These are phyloP conservation scores for Numenius arquata DNA, from an alignment of 2,113 vertebrate species.

Conservation along the genomic window DNA sequence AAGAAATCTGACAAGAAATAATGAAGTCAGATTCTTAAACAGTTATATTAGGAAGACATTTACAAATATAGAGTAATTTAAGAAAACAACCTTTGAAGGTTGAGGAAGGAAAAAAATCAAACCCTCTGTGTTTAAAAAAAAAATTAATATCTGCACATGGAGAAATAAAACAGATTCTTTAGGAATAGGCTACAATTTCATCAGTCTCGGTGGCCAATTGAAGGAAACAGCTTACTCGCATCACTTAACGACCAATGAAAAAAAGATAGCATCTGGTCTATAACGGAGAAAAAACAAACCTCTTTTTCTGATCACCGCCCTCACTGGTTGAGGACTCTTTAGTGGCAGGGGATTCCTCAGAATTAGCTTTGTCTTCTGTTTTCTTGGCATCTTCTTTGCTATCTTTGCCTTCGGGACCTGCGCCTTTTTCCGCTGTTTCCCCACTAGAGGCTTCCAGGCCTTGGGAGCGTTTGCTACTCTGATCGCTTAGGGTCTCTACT, in stretches of 20 bases:
- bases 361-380: conserved; percentile 83
- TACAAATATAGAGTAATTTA: conserved; percentile 64
- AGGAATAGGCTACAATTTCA: conserved; percentile 36
- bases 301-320: conserved; percentile 98
- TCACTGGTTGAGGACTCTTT: conserved; percentile 97
- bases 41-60: conserved; percentile 47
- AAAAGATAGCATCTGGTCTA: conserved; percentile 97
- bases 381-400: conserved; percentile 87
- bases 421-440: conserved; percentile 75
- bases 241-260: conserved; percentile 85
- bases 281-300: conserved; percentile 99
- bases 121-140: conserved; percentile 9
- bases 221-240: conserved; percentile 69
- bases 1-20: conserved; percentile 73
- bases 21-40: conserved; percentile 65
- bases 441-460: conserved; percentile 80
- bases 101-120: conserved; percentile 49
- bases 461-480: conserved; percentile 84
- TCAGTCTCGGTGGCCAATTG: conserved; percentile 60
- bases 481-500: conserved; percentile 74
- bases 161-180: conserved; percentile 31
- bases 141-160: neutral
- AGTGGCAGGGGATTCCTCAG: conserved; percentile 86
- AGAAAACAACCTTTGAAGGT: conserved; percentile 70
- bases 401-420: conserved; percentile 76